A percentile compares a stretch with the other conserved stretches of the same genome.
Evolutionary conservation across 1,140 invertebrate genomes (phyloP).

Genomic region (Drosophila tsacasi): DNA sequence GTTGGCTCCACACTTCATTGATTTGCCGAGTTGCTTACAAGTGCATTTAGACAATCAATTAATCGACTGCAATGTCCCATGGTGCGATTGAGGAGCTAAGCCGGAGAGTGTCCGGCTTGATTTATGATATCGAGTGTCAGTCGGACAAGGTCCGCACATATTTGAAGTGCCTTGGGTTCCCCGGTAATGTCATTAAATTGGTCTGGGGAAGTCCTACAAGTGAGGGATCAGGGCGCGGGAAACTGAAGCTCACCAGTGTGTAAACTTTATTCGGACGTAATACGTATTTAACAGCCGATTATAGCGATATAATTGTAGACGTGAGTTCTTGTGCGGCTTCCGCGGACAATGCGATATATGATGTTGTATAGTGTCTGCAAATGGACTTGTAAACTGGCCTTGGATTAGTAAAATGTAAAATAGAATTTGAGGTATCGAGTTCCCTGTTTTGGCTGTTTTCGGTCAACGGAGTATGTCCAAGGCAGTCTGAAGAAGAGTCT

Average conservation of each 20-base stretch:
- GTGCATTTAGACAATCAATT: constrained; percentile 84
- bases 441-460: neutral
- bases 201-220: constrained; percentile 56
- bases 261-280: constrained; percentile 39
- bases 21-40: constrained; percentile 81
- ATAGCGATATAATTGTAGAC: constrained; percentile 44
- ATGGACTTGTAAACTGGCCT: constrained; percentile 1
- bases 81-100: constrained; percentile 42
- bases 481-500: too few relatives aligned
- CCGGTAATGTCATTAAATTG: constrained; percentile 43
- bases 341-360: neutral
- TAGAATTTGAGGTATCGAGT: constrained; percentile 2
- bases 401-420: neutral
- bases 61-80: constrained; percentile 72
- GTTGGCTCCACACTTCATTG: constrained; percentile 78
- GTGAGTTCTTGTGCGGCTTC: constrained; percentile 33
- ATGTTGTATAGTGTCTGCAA: neutral
- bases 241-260: constrained; percentile 25
- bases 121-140: constrained; percentile 75
- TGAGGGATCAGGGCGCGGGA: constrained; percentile 15
- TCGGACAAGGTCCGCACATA: constrained; percentile 52
- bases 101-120: constrained; percentile 65
- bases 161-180: constrained; percentile 43
- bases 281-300: constrained; percentile 60
- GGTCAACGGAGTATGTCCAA: neutral